Base-by-base conservation (phyloP, 2,797 vertebrate species). In the Rhabdomys pumilio region DNA sequence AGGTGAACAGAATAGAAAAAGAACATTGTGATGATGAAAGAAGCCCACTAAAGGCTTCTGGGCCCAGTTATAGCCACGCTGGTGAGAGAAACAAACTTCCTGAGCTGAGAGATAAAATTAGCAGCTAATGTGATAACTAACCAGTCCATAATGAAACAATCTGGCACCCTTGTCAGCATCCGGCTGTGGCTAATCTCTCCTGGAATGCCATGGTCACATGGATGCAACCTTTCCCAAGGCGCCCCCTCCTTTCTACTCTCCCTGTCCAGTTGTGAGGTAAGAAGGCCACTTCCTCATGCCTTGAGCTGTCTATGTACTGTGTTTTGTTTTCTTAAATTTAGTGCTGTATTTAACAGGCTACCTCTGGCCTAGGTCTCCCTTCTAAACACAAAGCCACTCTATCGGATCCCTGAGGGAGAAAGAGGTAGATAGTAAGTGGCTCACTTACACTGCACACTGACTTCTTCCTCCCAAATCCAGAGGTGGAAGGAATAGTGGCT, bases 41-140 rank as follows among this genome's bases (percentile, higher is more conserved):
- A 19, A 19, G 41, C 38, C 31, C 4, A n/a, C 72, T 65, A n/a
- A 67, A 61, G 87, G 82, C 29, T 22, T 57, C 63, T 55, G 95
- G 94, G 90, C 44, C 44, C 0, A 96, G 76, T 29, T 17, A 4
- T 12, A 96, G 91, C 90, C 11, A 13, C 3, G n/a, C 0, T 87
- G 82, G 92, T 81, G 75, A 95, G 96, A 97, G 85, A 77, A 84
- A 91, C 57, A 90, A 0, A 75, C 77, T 95, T 98, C 97, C 97
- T 94, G 81, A 98, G 96, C 88, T 91, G 96, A 96, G 96, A 98
- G 98, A 97, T 94, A 97, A 97, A 98, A 97, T 97, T 96, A 98
- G 97, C 97, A 98, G 97, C 96, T 98, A 94, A 98, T 97, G 98
- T 97, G 96, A 97, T 98, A 98, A 98, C 97, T 96, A 93, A 87